Base-by-base conservation (phyloP, 2,888 invertebrate genomes). In the Thalpophila matura region DNA sequence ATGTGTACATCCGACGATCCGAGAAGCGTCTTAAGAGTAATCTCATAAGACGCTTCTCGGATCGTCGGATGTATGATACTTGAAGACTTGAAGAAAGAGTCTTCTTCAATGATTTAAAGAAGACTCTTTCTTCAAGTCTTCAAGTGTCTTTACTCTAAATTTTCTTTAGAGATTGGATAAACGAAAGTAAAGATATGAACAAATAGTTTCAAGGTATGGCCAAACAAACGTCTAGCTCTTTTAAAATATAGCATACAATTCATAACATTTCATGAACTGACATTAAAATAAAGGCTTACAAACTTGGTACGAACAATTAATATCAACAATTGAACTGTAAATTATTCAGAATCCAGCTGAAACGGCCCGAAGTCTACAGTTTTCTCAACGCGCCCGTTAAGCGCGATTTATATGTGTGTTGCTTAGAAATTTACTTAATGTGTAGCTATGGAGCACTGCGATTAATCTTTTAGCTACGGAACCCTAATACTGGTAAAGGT, bases 351-450 rank as follows among this genome's bases (percentile, higher is more conserved):
- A 57, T 38, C 43, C 50, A 60, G 60, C 61, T 60, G 74, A 54
- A 72, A 57, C 60, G 38, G 50, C 37, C 24, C 6, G 57, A 76
- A 79, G 63, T 79, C 57, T 75, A 82, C 77, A 79, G 77, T 75
- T 77, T 74, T 76, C 70, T 74, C 66, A 79, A 73, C 77, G 79
- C 83, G 85, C 83, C 90, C 90, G 90, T 93, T 92, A 90, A 85
- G 87, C 84, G 86, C 88, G 87, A 92, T 92, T 91, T 92, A 90
- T 92, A 89, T 87, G 88, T 90, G 86, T 88, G 92, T 89, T 90
- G 90, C 90, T 90, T 89, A 88, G 89, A 91, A 84, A 91, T 91
- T 91, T 90, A 90, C 91, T 91, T 90, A 90, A 91, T 90, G 91
- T 86, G 87, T 86, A 87, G 87, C 87, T 86, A 77, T 85, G 80